Conservation (phyloP, 2,113 vertebrate species). For the Ellobius talpinus region DNA sequence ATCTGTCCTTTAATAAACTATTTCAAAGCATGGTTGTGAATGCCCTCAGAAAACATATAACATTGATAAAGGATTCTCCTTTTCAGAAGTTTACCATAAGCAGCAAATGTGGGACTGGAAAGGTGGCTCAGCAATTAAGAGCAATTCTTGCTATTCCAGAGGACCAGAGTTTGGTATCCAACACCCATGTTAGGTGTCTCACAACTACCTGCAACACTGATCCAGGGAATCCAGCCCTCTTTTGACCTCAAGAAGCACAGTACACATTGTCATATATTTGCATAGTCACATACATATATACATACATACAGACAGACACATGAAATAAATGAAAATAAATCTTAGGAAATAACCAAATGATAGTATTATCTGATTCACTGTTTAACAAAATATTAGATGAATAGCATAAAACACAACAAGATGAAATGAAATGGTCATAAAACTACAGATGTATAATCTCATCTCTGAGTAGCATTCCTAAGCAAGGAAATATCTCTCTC, state of each 20-base stretch:
- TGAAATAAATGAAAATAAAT: neutral
- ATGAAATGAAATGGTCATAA: constrained; percentile 81
- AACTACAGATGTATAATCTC: constrained; percentile 71
- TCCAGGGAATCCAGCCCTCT: neutral
- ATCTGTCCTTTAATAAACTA: constrained; percentile 80
- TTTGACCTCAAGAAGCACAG: neutral
- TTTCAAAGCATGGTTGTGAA: constrained; percentile 76
- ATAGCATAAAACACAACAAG: constrained; percentile 78
- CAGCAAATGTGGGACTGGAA: constrained; percentile 36
- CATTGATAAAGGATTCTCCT: constrained; percentile 80
- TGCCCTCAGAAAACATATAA: constrained; percentile 80
- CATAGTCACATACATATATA: neutral
- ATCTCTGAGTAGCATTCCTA: constrained; percentile 73
- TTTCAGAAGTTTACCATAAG: constrained; percentile 79
- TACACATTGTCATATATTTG: neutral
- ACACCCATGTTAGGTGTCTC: neutral
- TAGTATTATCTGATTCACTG: constrained; percentile 78
- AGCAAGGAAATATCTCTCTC: constrained; percentile 7
- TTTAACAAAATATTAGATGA: constrained; percentile 81
- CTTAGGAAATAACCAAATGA: neutral
- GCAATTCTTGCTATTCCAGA: neutral
- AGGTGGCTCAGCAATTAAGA: neutral
- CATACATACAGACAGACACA: neutral
- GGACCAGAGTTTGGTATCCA: neutral
- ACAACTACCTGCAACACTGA: neutral